Percentiles rank a stretch among this genome's conserved stretches.
These are phyloP conservation scores for Drosophila dives DNA, from an alignment of 2,888 invertebrate species.

Conservation along the genomic window DNA sequence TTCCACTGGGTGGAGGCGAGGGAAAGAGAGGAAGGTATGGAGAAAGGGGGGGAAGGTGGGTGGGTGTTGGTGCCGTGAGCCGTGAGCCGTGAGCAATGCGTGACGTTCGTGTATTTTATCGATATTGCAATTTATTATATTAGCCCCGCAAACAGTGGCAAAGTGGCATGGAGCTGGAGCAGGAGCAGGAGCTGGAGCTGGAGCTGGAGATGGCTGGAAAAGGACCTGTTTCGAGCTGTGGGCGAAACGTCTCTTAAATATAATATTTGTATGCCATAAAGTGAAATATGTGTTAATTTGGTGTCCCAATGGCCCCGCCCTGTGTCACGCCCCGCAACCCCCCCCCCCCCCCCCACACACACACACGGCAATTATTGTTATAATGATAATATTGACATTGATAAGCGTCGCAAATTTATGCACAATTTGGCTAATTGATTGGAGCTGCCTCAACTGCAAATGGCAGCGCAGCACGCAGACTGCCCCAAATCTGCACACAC, in stretches of 20 bases:
- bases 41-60: background rate
- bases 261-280: constrained; percentile 73
- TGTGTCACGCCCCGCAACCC: constrained; percentile 35
- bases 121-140: constrained; percentile 81
- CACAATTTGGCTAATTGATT: constrained; percentile 80
- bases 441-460: constrained; percentile 56
- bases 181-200: no score
- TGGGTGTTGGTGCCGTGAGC: constrained; percentile 62
- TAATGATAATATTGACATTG: constrained; percentile 79
- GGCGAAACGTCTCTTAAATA: constrained; percentile 44
- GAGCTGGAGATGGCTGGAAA: constrained; percentile 8
- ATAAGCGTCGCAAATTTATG: constrained; percentile 79
- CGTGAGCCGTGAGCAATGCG: constrained; percentile 69
- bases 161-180: constrained; percentile 7
- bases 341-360: background rate
- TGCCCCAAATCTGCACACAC: constrained; percentile 22
- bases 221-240: constrained; percentile 26
- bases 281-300: constrained; percentile 78
- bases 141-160: constrained; percentile 39
- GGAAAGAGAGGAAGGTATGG: background rate
- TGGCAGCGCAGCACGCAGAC: constrained; percentile 53
- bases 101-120: constrained; percentile 79
- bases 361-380: constrained; percentile 60
- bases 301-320: constrained; percentile 23
- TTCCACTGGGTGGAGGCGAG: background rate